These are phyloP conservation scores for Gavialis gangeticus DNA, from an alignment of 2,113 vertebrate species.

Conservation along the genomic window DNA sequence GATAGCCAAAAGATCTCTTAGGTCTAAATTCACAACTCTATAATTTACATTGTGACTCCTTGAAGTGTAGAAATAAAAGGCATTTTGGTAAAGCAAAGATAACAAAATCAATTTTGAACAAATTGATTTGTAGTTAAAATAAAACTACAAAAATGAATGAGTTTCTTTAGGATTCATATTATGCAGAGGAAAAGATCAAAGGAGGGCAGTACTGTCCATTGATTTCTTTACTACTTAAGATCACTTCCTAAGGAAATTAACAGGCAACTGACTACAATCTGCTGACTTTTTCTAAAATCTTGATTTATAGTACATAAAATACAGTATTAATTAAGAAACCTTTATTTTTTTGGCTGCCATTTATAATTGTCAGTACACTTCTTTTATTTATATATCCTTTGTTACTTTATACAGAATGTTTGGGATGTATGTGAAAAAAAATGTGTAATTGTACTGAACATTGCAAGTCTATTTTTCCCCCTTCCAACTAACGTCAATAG, in stretches of 20 bases:
- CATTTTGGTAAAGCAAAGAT: constrained; percentile 9
- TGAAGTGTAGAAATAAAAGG: constrained; percentile 15
- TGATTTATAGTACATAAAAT: not conserved
- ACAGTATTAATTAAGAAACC: not conserved
- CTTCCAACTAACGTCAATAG: not conserved
- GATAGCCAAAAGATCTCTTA: not conserved
- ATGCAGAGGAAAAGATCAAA: constrained; percentile 32
- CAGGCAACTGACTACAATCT: not conserved
- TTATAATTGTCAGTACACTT: not conserved
- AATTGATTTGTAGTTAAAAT: constrained; percentile 40
- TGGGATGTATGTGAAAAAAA: not conserved
- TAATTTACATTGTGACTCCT: not conserved
- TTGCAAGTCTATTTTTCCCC: not conserved
- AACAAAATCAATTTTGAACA: constrained; percentile 15
- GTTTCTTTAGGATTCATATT: constrained; percentile 14
- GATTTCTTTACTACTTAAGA: constrained; percentile 1
- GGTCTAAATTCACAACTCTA: not conserved
- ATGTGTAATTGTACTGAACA: not conserved
- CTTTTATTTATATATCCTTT: not conserved
- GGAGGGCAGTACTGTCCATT: not conserved
- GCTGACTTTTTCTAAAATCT: not conserved
- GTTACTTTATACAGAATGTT: not conserved
- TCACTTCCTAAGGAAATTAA: constrained; percentile 12
- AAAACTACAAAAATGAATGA: constrained; percentile 4
- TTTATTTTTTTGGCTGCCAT: not conserved